phyloP scores from a whole-genome alignment of 2,113 vertebrate genomes.

The Calidris pugnax region DNA sequence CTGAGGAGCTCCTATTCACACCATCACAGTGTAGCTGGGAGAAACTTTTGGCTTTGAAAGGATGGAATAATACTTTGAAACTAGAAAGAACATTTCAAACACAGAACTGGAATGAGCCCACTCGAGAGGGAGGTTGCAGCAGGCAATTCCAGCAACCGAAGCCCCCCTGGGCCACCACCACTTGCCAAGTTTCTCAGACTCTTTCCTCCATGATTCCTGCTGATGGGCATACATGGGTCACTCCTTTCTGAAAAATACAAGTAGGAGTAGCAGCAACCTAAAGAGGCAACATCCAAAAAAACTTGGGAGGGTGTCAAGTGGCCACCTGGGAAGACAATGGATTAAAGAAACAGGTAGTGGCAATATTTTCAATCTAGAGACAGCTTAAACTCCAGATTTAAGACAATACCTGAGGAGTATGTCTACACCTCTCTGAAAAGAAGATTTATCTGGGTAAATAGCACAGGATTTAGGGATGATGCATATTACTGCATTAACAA shows the following conservation, averaged over 20 bases:
- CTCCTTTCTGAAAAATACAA: background rate
- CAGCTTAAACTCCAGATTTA: background rate
- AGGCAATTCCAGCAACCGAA: background rate
- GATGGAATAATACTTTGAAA: background rate
- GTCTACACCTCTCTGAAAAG: background rate
- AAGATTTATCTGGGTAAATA: background rate
- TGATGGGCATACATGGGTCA: background rate
- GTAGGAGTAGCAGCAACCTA: background rate
- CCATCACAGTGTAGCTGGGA: background rate
- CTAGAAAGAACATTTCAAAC: background rate
- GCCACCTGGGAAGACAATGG: background rate
- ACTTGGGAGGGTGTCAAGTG: background rate
- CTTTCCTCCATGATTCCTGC: background rate
- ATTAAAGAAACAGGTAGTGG: background rate
- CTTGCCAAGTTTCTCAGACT: background rate
- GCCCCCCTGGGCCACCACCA: fast-evolving
- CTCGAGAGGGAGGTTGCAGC: background rate
- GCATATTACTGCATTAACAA: background rate
- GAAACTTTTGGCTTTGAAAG: background rate
- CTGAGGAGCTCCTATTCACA: background rate
- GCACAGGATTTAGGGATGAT: background rate
- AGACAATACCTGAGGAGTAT: background rate
- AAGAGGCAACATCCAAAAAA: background rate
- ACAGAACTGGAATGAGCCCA: background rate
- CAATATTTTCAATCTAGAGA: background rate